Evolutionary conservation across 1,140 invertebrate genomes (phyloP).

Genomic region (Leucophenga varia): DNA sequence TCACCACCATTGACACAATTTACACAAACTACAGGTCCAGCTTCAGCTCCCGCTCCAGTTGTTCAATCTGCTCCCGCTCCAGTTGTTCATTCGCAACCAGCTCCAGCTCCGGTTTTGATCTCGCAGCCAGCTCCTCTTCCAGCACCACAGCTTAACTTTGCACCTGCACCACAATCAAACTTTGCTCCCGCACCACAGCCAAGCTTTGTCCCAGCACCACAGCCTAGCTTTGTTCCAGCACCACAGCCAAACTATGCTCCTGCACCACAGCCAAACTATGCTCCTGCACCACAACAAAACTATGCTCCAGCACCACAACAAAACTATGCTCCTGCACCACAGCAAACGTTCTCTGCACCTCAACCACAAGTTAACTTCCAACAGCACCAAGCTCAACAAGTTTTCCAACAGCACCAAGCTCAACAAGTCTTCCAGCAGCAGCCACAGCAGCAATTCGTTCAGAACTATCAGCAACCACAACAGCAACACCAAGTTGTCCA

Average conservation of each 20-base stretch:
- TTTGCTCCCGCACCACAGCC: slow-evolving; percentile 7
- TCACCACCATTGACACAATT: slow-evolving; percentile 14
- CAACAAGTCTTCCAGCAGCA: slow-evolving; percentile 21
- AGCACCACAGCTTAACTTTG: slow-evolving; percentile 1
- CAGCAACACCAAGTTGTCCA: slow-evolving; percentile 29
- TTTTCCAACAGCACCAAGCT: slow-evolving; percentile 1
- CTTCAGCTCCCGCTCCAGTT: neutral
- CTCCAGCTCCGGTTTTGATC: slow-evolving; percentile 14
- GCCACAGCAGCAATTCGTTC: neutral
- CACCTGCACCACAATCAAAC: slow-evolving; percentile 8
- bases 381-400: neutral
- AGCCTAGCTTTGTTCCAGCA: slow-evolving; percentile 1
- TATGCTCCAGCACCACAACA: slow-evolving; percentile 8
- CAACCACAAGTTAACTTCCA: slow-evolving; percentile 8
- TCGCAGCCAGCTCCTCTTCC: slow-evolving; percentile 7
- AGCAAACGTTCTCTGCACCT: too few relatives aligned
- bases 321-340: slow-evolving; percentile 5
- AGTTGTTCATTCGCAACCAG: neutral
- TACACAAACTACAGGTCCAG: slow-evolving; percentile 8
- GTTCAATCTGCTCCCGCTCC: slow-evolving; percentile 1
- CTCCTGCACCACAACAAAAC: slow-evolving; percentile 1
- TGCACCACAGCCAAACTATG: slow-evolving; percentile 8
- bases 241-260: slow-evolving; percentile 8
- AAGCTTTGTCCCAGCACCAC: neutral
- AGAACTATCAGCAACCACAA: slow-evolving; percentile 24